Evolutionary conservation across 1,140 invertebrate species (phyloP), one percentile per base, ranked within the genome.

Genomic region (Cataglyphis hispanica): DNA sequence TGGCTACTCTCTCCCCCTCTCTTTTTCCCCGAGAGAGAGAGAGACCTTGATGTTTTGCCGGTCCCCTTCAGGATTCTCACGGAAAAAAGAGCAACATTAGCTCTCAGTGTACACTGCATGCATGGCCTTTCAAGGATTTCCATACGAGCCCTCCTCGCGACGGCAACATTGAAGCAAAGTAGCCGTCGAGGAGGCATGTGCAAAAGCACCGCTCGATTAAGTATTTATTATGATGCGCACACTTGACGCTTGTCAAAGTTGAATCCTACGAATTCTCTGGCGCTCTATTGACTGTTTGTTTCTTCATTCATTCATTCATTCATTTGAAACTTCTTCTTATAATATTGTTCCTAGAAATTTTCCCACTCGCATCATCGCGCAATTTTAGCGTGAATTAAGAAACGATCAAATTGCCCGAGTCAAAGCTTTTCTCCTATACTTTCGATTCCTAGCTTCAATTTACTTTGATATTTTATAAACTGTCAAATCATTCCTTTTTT

Each of bases 11-110:
- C 87, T 74, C n/a, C 34, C 53, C 34, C 53, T 61, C 46, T 58
- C 31, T 56, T 19, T 69, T 74, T 10, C n/a, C 22, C 11, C 8
- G 8, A 53, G 34, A 34, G 43, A 78, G 81, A 56, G 72, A 80
- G 63, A 69, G 25, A 43, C 84, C 88, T 92, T 93, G 89, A 90
- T 93, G 93, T 93, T 94, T 92, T 92, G 92, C 89, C 91, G 91
- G 88, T 63, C 87, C 87, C 78, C 89, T 90, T 87, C 86, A 87
- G 84, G 84, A 86, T 85, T 75, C 69, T 80, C 76, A 19, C 46
- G 46, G 63, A 83, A 87, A 90, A 53, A 78, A 85, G 64, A 67
- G 67, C 67, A 88, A 88, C 81, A 75, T 61, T 88, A 89, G 78
- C 78, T 86, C 80, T 86, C 25, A 88, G 89, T 83, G 81, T 74